These are phyloP conservation scores for Pogonocichla stellata DNA, from an alignment of 2,113 vertebrate species.

Conservation along the genomic window DNA sequence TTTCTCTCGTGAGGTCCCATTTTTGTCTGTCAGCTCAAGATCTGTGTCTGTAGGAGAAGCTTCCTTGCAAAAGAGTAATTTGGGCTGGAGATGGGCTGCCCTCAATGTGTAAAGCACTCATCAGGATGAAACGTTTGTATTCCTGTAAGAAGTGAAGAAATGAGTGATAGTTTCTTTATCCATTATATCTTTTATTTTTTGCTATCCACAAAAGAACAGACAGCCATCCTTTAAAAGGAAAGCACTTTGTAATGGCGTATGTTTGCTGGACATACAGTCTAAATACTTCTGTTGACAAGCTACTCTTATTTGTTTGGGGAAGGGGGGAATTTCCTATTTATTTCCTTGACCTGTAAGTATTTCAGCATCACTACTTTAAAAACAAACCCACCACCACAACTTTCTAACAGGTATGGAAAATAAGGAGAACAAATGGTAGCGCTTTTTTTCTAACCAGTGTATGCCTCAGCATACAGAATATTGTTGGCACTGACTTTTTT, in stretches of 20 bases:
- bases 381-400: background rate
- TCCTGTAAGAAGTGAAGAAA: slow-evolving; percentile 34
- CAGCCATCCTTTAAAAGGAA: slow-evolving; percentile 42
- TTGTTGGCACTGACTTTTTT: slow-evolving; percentile 19
- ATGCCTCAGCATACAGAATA: background rate
- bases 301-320: background rate
- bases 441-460: background rate
- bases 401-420: background rate
- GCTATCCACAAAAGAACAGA: background rate
- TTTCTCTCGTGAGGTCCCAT: slow-evolving; percentile 20
- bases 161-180: background rate
- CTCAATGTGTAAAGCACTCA: background rate
- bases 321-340: background rate
- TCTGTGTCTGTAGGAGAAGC: background rate
- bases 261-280: background rate
- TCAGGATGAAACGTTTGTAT: slow-evolving; percentile 3
- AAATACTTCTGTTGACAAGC: background rate
- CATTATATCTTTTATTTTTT: background rate
- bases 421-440: background rate
- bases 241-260: background rate
- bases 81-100: background rate
- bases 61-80: background rate
- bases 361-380: background rate
- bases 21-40: slow-evolving; percentile 1
- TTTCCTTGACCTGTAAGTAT: background rate